A percentile compares a stretch with the other conserved stretches of the same genome.
Conservation (phyloP, 1,140 invertebrate species). For the Notospermus geniculatus region DNA sequence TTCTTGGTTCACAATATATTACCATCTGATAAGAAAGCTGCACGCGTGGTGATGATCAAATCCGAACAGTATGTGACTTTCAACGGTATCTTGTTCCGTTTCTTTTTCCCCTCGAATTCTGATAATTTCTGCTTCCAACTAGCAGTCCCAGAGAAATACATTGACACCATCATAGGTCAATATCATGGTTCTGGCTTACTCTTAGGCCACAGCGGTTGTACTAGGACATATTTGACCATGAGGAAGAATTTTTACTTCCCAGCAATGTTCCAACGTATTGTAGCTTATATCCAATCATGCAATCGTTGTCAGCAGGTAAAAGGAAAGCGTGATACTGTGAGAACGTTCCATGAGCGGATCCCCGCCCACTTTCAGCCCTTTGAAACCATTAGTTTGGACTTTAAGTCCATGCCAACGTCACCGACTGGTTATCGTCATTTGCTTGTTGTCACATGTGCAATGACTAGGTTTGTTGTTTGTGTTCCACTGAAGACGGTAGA, state of each 20-base stretch:
- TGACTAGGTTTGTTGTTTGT: neutral
- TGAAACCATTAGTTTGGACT: slow-evolving; percentile 2
- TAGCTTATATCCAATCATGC: slow-evolving; percentile 6
- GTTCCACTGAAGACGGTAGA: neutral
- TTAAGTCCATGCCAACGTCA: slow-evolving; percentile 1
- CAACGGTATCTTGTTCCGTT: neutral
- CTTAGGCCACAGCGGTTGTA: neutral
- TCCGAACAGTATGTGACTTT: neutral
- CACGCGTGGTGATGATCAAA: neutral
- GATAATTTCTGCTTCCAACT: neutral
- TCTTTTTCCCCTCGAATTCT: neutral
- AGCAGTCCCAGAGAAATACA: neutral
- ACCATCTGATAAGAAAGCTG: slow-evolving; percentile 2
- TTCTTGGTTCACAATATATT: neutral
- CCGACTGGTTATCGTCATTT: neutral
- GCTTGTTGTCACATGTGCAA: neutral
- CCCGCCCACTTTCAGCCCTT: neutral
- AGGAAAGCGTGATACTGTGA: neutral
- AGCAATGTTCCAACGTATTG: slow-evolving; percentile 2
- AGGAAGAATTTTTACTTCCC: neutral
- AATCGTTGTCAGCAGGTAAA: neutral
- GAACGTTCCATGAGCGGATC: slow-evolving; percentile 8
- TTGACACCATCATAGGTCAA: neutral
- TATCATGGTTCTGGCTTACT: slow-evolving; percentile 7
- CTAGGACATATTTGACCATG: slow-evolving; percentile 3